Base-by-base conservation (phyloP, 2,113 vertebrate species). In the Aphyosemion australe region DNA sequence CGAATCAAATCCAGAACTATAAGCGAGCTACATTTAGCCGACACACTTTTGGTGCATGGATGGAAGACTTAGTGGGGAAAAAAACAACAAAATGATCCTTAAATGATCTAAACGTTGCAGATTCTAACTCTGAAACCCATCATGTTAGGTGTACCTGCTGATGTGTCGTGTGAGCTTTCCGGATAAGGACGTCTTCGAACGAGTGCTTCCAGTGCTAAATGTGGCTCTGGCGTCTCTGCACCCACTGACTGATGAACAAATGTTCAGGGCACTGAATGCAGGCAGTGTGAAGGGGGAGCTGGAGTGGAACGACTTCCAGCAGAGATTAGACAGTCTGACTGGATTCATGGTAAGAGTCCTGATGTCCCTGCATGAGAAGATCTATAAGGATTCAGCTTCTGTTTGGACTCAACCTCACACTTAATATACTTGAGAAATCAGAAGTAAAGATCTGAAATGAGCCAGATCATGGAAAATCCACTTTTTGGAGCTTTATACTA, bases 211-310 rank as follows among this genome's bases (percentile, higher is more conserved):
- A 0, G 91, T 98, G 61, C 64, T 99, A 52, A 99, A 98, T 1
- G 95, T 99, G 89, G 94, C 94, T 0, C 89, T 99, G 19, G 95
- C 97, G 0, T 98, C 97, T 21, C 93, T 99, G 41, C 97, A 99
- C 83, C 97, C 97, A 47, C 92, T 99, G 91, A 96, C 96, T 2
- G 97, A 99, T 6, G 97, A 99, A 45, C 97, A 99, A 93, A 96
- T 99, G 80, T 99, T 97, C 89, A 94, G 95, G 43, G 95, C 97
- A 6, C 92, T 98, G 73, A 98, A 96, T 39, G 95, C 97, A 0
- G 95, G 97, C 61, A 92, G 92, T 12, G 84, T 97, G 70, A 90
- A 72, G 4, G 94, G 94, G 3, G 93, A 95, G 56, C 92, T 97
- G 19, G 93, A 93, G 1, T 98, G 97, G 97, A 95, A 93, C 61